phyloP scores from a whole-genome alignment of 2,888 invertebrate species.

The Drosophila setosimentum region DNA sequence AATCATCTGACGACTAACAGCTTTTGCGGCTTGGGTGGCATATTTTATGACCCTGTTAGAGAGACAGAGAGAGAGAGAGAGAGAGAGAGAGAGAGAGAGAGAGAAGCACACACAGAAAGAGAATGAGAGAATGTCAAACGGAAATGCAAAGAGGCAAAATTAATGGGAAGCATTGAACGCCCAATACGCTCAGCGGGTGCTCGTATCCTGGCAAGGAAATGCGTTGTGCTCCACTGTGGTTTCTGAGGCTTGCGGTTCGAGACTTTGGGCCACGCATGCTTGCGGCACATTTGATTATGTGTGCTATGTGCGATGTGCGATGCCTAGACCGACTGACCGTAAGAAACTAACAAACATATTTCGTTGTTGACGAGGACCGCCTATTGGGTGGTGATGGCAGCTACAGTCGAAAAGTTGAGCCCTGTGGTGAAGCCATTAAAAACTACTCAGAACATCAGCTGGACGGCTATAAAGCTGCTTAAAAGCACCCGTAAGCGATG shows the following conservation, averaged over 20 bases:
- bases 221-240: conserved; percentile 17
- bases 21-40: conserved; percentile 58
- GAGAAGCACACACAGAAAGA: not conserved
- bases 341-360: conserved; percentile 33
- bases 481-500: conserved; percentile 13
- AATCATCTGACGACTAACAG: conserved; percentile 44
- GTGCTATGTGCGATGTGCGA: not conserved
- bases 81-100: not conserved
- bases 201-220: conserved; percentile 18
- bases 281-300: conserved; percentile 31
- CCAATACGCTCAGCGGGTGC: conserved; percentile 25
- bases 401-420: conserved; percentile 56
- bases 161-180: conserved; percentile 31
- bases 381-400: conserved; percentile 38
- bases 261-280: conserved; percentile 34
- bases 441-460: conserved; percentile 78
- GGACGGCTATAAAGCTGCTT: conserved; percentile 53
- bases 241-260: conserved; percentile 1
- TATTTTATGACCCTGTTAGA: conserved; percentile 60
- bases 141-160: conserved; percentile 40
- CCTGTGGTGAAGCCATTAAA: conserved; percentile 64
- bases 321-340: conserved; percentile 20
- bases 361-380: conserved; percentile 37
- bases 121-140: not conserved
- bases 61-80: not conserved